phyloP scores from a whole-genome alignment of 2,113 vertebrate species.

The Myanophis thanlyinensis region DNA sequence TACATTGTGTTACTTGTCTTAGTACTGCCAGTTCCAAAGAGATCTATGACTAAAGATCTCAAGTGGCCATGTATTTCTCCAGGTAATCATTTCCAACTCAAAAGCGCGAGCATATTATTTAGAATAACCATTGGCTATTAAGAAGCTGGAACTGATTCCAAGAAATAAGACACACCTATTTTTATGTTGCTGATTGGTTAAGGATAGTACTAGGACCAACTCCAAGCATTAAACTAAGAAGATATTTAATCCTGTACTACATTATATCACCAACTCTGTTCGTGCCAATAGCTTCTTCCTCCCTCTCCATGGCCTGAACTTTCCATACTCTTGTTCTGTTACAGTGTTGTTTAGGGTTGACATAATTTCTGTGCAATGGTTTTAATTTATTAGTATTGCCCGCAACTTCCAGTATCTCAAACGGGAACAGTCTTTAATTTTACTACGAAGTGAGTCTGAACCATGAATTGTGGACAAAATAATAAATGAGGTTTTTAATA shows the following conservation, averaged over 20 bases:
- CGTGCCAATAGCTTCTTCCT: background rate
- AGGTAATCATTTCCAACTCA: conserved; percentile 49
- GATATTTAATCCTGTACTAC: conserved; percentile 16
- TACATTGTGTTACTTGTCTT: conserved; percentile 30
- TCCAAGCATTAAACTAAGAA: background rate
- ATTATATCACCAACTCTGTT: background rate
- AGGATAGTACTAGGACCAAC: background rate
- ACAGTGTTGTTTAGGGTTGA: background rate
- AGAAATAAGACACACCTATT: conserved; percentile 42
- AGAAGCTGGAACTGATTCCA: conserved; percentile 23
- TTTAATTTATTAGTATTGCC: background rate
- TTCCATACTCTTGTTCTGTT: background rate
- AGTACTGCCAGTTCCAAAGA: conserved; percentile 42
- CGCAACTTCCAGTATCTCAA: background rate
- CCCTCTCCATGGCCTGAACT: background rate
- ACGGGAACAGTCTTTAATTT: background rate
- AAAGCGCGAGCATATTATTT: conserved; percentile 1
- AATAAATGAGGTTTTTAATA: background rate
- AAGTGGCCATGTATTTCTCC: conserved; percentile 47
- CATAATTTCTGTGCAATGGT: background rate
- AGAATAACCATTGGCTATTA: conserved; percentile 34
- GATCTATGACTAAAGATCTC: conserved; percentile 49
- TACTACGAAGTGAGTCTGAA: background rate
- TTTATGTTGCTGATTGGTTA: conserved; percentile 51
- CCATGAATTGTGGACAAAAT: background rate